Conservation (phyloP, 2,797 vertebrate species). For the Setipinna tenuifilis region DNA sequence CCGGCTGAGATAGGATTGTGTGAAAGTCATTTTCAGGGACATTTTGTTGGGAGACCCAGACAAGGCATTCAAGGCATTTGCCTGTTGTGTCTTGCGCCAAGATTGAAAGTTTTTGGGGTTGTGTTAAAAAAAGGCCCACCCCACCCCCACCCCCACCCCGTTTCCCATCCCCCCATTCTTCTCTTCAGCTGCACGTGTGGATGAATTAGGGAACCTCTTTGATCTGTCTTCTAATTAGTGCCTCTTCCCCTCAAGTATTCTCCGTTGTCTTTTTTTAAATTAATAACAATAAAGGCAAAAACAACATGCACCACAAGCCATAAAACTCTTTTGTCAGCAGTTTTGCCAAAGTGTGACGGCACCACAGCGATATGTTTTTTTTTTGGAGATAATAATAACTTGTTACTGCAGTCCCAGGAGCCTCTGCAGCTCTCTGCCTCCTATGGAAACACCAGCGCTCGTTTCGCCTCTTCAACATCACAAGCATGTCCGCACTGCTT, state of each 20-base stretch:
- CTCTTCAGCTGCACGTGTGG: slow-evolving; percentile 18
- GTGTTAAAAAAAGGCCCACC: not conserved
- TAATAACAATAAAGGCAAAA: slow-evolving; percentile 45
- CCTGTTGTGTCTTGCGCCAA: slow-evolving; percentile 14
- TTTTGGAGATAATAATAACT: slow-evolving; percentile 38
- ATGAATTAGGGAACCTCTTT: slow-evolving; percentile 61
- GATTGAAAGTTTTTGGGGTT: slow-evolving; percentile 30
- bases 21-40: not conserved
- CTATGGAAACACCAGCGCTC: not conserved
- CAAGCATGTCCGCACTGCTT: not conserved
- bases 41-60: slow-evolving; percentile 6
- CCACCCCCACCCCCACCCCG: not conserved
- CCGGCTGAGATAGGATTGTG: not conserved
- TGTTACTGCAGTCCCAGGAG: slow-evolving; percentile 40
- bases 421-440: not conserved
- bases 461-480: not conserved
- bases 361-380: slow-evolving; percentile 42
- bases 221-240: slow-evolving; percentile 81
- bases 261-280: slow-evolving; percentile 60
- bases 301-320: slow-evolving; percentile 44
- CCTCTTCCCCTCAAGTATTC: slow-evolving; percentile 79
- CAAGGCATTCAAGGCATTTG: not conserved
- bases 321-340: slow-evolving; percentile 52
- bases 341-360: slow-evolving; percentile 47
- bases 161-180: slow-evolving; percentile 35